Evolutionary conservation across 2,797 vertebrate species (phyloP), one percentile per base, ranked within the genome.

Genomic region (Margarornis squamiger): DNA sequence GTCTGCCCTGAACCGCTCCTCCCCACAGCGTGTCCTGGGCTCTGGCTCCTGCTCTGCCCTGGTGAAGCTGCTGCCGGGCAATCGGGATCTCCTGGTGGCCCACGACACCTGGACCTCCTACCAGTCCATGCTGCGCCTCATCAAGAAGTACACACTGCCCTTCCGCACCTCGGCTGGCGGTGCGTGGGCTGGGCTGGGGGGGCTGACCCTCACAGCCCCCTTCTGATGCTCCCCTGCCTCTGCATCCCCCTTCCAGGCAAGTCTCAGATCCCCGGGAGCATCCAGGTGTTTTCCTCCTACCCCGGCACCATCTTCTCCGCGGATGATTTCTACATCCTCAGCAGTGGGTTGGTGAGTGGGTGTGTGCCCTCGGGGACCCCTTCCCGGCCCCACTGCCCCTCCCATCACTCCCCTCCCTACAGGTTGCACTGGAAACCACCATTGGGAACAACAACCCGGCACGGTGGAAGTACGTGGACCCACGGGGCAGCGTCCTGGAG

Each of bases 281-380:
- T 95, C 77, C 97, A 99, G 94, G 98, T 98, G 2, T 99, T 99
- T 95, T 99, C 99, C 1, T 99, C 99, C 36, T 99, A 99, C 74
- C 99, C 99, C 0, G 99, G 99, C 62, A 97, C 98, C 32, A 99
- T 99, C 88, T 99, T 99, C 97, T 99, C 99, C 2, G 98, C 98
- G 12, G 99, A 99, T 61, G 99, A 99, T 96, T 99, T 99, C 97
- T 99, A 99, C 92, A 98, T 99, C 90, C 97, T 99, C 58, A 98
- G 98, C 95, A 99, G 98, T 4, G 98, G 99, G 49, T 96, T 99
- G 98, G 99, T 99, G 95, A 99, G 98, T 97, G 26, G 20, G 2
- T 22, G 57, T 38, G 41, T 45, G 0, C 7, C 46, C 36, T n/a
- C 0, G 1, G 49, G 36, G 21, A 7, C n/a, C 32, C 54, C 11